Conservation (phyloP, 1,140 invertebrate species). For the Lamellibrachia luymesi region DNA sequence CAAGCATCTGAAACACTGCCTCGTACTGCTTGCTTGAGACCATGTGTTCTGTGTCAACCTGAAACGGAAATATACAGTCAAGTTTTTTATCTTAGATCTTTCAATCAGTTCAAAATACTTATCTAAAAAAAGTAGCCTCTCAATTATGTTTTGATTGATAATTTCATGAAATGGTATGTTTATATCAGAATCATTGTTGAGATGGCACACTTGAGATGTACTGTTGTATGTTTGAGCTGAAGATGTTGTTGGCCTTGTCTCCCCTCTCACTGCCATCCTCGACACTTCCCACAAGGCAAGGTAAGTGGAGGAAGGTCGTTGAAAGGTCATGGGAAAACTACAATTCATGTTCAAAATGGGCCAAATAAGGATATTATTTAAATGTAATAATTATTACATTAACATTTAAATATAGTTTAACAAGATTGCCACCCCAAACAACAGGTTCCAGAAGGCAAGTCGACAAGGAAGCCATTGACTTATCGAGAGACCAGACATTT, state of each 20-base stretch:
- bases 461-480: no score
- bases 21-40: neutral
- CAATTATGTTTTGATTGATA: no score
- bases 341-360: neutral
- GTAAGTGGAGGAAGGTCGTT: neutral
- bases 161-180: no score
- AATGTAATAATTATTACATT: no score
- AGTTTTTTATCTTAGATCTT: neutral
- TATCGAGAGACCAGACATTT: no score
- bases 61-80: neutral
- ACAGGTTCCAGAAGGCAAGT: no score
- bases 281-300: conserved; percentile 1
- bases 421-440: no score
- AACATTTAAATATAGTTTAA: no score
- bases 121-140: no score
- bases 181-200: no score
- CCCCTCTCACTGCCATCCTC: neutral
- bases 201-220: neutral
- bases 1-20: neutral
- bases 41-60: neutral
- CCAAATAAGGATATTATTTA: no score
- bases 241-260: neutral
- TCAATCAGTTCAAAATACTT: no score
- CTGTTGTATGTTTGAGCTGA: neutral
- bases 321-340: neutral